A percentile compares a stretch with the other conserved stretches of the same genome.
Conservation (phyloP, 2,888 invertebrate genomes). For the Leptarthrus brevirostris region DNA sequence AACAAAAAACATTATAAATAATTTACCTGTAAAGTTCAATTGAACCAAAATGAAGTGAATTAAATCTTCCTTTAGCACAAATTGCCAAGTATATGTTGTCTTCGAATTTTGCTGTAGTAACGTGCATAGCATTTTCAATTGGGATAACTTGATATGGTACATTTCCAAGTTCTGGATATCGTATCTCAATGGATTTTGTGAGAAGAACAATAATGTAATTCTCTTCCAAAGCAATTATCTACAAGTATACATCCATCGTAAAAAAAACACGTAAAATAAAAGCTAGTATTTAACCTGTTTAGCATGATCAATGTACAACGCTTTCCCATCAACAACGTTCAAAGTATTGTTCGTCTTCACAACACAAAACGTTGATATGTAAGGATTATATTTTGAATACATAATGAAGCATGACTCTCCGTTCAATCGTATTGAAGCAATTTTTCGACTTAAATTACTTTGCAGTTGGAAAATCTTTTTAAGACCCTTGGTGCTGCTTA, state of each 20-base stretch:
- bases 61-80: conserved; percentile 54
- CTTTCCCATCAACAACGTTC: not conserved
- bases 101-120: conserved; percentile 55
- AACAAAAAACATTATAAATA: not conserved
- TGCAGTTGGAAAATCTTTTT: conserved; percentile 52
- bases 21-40: conserved; percentile 62
- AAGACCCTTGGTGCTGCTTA: conserved; percentile 53
- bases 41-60: conserved; percentile 56
- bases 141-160: conserved; percentile 54
- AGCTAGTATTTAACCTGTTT: conserved; percentile 22
- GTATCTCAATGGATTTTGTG: conserved; percentile 57
- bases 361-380: conserved; percentile 9
- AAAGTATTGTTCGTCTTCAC: not conserved
- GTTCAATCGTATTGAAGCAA: conserved; percentile 8
- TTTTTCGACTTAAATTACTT: conserved; percentile 47
- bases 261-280: not conserved
- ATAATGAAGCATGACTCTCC: conserved; percentile 14
- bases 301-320: not conserved
- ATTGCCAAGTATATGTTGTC: conserved; percentile 58
- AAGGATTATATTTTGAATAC: conserved; percentile 28
- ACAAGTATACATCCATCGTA: not conserved
- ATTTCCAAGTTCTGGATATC: conserved; percentile 54
- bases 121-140: conserved; percentile 56
- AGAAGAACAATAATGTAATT: conserved; percentile 54
- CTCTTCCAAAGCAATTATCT: conserved; percentile 55